Evolutionary conservation across 2,113 vertebrate species (phyloP).

Genomic region (Rattus rattus): DNA sequence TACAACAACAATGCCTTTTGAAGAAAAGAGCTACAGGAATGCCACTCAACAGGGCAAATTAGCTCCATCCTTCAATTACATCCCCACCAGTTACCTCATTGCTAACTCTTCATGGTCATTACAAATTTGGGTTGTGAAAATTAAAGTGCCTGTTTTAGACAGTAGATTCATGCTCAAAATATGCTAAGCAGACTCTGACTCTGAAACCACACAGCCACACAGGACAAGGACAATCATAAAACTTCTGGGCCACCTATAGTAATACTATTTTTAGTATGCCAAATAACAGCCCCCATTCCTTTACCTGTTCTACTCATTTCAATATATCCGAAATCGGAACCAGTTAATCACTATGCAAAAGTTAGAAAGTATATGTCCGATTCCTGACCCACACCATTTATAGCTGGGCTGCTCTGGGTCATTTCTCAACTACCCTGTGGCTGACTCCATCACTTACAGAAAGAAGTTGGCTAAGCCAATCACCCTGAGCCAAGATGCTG

Average conservation of each 20-base stretch:
- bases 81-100: neutral
- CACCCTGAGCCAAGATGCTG: neutral
- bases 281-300: neutral
- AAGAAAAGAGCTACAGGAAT: neutral
- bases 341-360: conserved; percentile 39
- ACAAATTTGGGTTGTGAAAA: neutral
- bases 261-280: conserved; percentile 7
- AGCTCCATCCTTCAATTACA: neutral
- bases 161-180: conserved; percentile 12
- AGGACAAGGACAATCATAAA: conserved; percentile 16
- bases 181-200: neutral
- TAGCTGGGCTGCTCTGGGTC: neutral
- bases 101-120: neutral
- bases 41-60: neutral
- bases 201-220: neutral
- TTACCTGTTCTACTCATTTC: neutral
- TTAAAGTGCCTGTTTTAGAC: neutral
- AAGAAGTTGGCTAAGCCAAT: neutral
- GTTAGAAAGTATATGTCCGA: neutral
- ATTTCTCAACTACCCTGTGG: neutral
- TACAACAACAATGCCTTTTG: conserved; percentile 16
- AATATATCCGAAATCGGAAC: neutral
- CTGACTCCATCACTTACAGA: neutral
- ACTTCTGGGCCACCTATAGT: neutral
- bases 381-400: neutral